Conservation (phyloP, 2,113 vertebrate genomes). For the Potamarius usumacintae region DNA sequence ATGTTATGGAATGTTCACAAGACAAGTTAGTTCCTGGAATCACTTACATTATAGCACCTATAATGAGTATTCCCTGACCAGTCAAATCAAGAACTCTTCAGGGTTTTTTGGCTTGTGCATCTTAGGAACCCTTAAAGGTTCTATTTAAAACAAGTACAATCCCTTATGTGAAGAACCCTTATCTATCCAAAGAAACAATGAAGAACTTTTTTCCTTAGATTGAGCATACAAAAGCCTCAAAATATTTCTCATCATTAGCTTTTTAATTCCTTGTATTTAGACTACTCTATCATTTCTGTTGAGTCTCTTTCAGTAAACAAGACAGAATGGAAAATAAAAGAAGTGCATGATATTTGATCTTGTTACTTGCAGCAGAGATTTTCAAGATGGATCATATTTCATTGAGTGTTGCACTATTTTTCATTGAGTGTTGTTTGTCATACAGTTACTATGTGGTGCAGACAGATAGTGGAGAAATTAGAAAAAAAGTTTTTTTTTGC, state of each 20-base stretch:
- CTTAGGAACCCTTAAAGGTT: no score
- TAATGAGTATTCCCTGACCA: no score
- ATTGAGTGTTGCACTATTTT: not conserved
- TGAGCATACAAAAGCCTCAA: not conserved
- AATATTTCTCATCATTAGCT: not conserved
- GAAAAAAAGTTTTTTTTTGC: not conserved
- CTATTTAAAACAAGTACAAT: not conserved
- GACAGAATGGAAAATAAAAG: not conserved
- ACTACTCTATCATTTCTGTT: not conserved
- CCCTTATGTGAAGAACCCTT: no score
- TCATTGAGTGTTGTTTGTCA: not conserved
- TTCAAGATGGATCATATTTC: conserved; percentile 15
- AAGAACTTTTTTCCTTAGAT: not conserved
- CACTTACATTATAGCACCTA: no score
- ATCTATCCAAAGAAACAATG: not conserved
- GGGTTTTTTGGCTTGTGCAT: no score
- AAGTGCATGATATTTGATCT: not conserved
- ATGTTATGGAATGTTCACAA: no score
- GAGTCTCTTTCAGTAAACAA: not conserved
- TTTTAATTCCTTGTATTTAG: not conserved
- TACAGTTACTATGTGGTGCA: not conserved
- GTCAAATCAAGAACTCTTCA: no score
- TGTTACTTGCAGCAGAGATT: not conserved
- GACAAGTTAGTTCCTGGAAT: no score
- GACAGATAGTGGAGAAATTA: not conserved